Base-by-base conservation (phyloP, 2,113 vertebrate genomes). In the Phylloscopus trochilus region DNA sequence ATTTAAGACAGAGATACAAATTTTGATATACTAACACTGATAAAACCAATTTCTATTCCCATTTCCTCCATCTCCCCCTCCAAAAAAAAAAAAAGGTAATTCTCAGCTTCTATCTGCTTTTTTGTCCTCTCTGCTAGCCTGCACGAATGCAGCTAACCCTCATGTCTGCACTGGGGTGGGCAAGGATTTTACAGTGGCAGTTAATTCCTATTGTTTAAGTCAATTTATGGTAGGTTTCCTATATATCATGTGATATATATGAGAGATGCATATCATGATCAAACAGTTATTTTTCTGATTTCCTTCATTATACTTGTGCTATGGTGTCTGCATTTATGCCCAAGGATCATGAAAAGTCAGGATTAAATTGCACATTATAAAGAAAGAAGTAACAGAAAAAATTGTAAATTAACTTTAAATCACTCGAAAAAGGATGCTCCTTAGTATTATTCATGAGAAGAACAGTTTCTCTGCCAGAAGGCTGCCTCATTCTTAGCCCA, bases 131-230 rank as follows among this genome's bases (percentile, higher is more conserved):
- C 56, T 79, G 56, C 37, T 37, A 77, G 53, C 23, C 66, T 51
- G 28, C 2, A 1, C 11, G 41, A 44, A n/a, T 63, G 33, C 33
- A 78, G 35, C 22, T 69, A 82, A 60, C 17, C 15, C 10, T 72
- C 27, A 15, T 13, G 5, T 53, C 33, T 53, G 11, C 30, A 28
- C 0, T 4, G 0, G 31, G 18, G n/a, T n/a, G n/a, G n/a, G 11
- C 8, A 30, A 43, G 52, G 67, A 51, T 80, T 92, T 94, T 55
- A 63, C 19, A 30, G 4, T 1, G 5, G 26, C 20, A n/a, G 16
- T 53, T 86, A 72, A 56, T 46, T 53, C 24, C 33, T 27, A 13
- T 24, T 74, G 30, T 64, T 76, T 9, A 53, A 74, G 39, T 41
- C 24, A 35, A 44, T 39, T 84, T 78, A n/a, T 35, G 62, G 3